Evolutionary conservation across 23 tunicate species (phyloP), one percentile per base, ranked within the genome.

Genomic region (Oikopleura dioica): DNA sequence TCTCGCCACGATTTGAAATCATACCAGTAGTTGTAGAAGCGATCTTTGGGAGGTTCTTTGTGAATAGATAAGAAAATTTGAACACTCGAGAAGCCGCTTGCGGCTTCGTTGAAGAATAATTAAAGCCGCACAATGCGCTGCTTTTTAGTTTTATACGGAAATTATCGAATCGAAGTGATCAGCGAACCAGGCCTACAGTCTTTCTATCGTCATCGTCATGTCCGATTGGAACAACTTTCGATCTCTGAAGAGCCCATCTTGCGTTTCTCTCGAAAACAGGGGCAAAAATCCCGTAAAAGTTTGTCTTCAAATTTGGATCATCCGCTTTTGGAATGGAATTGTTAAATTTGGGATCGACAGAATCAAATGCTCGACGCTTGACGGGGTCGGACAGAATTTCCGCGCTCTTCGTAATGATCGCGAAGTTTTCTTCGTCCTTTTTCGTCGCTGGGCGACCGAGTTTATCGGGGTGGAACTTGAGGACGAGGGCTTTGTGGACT

Each of bases 391-490:
- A 80, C 32, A 86, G 82, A 21, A 82, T 75, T 59, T 86, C 92
- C 38, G 76, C 79, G 0, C 89, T 89, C 38, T 80, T 76, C 0
- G 86, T 89, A 68, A 89, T 89, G 76, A 89, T 84, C 36, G 89
- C 69, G 38, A 87, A 87, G 68, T 87, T 83, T 77, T 83, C 87
- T 59, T 86, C 85, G 59, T 55, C 69, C 1, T 75, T 81, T 50
- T 83, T 69, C 0, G 76, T 77, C 0, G 38, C 96, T 21, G 79
- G 69, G 2, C 86, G 76, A 37, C 95, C 77, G 1, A 87, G 80
- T 44, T 89, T 89, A 76, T 89, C 96, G 30, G 96, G 96, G 69
- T 89, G 96, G 78, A 84, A 86, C 75, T 89, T 84, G 68, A 89
- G 50, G 24, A 89, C 89, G 1, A 77, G 68, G 69, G 32, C 37